Evolutionary conservation across 2,888 invertebrate genomes (phyloP).

Genomic region (Eilema sororculum): DNA sequence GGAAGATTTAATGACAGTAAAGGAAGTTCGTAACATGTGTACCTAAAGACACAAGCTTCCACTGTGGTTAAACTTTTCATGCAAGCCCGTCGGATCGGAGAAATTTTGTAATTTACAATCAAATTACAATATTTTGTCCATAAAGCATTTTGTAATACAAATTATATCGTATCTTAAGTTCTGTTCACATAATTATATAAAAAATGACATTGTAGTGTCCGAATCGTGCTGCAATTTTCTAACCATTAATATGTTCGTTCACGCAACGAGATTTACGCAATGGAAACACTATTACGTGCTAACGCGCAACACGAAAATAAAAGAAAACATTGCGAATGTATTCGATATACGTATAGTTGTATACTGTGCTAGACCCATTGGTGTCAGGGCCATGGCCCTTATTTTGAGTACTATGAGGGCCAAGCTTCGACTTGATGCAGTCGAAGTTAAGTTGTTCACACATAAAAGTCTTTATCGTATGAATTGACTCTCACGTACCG

Average conservation of each 20-base stretch:
- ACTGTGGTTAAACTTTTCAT: no score
- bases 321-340: slow-evolving; percentile 15
- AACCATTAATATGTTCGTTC: slow-evolving; percentile 16
- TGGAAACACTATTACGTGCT: slow-evolving; percentile 18
- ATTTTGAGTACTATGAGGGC: neutral
- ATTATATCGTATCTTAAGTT: neutral
- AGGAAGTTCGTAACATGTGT: no score
- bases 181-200: slow-evolving; percentile 10
- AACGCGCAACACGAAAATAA: slow-evolving; percentile 17
- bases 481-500: no score
- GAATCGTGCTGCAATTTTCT: slow-evolving; percentile 19
- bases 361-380: slow-evolving; percentile 7
- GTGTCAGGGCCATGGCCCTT: slow-evolving; percentile 16
- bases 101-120: neutral
- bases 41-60: no score
- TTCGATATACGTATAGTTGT: slow-evolving; percentile 3
- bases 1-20: no score
- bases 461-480: no score
- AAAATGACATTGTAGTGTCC: slow-evolving; percentile 6
- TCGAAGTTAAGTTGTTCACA: no score
- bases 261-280: slow-evolving; percentile 21
- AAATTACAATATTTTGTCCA: neutral
- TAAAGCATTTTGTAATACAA: neutral
- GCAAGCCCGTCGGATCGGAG: no score
- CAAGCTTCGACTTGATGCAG: neutral